phyloP scores from a whole-genome alignment of 2,888 invertebrate species.

The Eilema depressum region DNA sequence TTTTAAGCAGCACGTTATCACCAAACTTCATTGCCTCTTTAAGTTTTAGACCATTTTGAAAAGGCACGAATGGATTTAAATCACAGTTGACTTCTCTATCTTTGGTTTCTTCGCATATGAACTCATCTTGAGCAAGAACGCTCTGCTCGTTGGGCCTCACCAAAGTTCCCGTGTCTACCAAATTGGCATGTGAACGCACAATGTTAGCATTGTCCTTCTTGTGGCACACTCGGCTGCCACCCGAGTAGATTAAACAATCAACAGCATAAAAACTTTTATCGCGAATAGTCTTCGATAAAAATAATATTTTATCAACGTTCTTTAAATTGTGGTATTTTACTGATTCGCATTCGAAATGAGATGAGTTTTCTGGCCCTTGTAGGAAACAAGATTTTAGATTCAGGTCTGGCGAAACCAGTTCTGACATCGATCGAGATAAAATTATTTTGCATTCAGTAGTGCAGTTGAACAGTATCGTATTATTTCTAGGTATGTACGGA shows the following conservation, averaged over 20 bases:
- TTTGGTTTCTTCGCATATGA: slow-evolving; percentile 72
- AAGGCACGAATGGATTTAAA: slow-evolving; percentile 69
- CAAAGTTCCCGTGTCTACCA: slow-evolving; percentile 71
- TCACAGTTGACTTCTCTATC: slow-evolving; percentile 68
- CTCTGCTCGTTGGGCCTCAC: slow-evolving; percentile 68
- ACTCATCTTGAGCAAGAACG: slow-evolving; percentile 76
- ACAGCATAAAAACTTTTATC: slow-evolving; percentile 72
- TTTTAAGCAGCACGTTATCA: slow-evolving; percentile 69
- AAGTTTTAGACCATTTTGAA: slow-evolving; percentile 58
- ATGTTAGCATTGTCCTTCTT: slow-evolving; percentile 63
- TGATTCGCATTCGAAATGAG: slow-evolving; percentile 63
- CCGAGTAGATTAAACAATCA: slow-evolving; percentile 76
- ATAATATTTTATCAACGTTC: slow-evolving; percentile 74
- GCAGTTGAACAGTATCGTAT: slow-evolving; percentile 69
- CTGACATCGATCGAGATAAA: slow-evolving; percentile 64
- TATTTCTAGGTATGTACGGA: slow-evolving; percentile 73
- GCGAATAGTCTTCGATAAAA: slow-evolving; percentile 66
- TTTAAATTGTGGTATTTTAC: slow-evolving; percentile 72
- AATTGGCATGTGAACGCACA: slow-evolving; percentile 62
- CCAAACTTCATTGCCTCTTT: slow-evolving; percentile 59
- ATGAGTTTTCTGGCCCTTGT: slow-evolving; percentile 35
- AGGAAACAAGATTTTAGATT: slow-evolving; percentile 65
- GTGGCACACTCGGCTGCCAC: slow-evolving; percentile 74
- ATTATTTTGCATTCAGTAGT: slow-evolving; percentile 63
- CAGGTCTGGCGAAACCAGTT: slow-evolving; percentile 61